These are phyloP conservation scores for Tangara arthus DNA, from an alignment of 2,797 vertebrate genomes.

Conservation along the genomic window DNA sequence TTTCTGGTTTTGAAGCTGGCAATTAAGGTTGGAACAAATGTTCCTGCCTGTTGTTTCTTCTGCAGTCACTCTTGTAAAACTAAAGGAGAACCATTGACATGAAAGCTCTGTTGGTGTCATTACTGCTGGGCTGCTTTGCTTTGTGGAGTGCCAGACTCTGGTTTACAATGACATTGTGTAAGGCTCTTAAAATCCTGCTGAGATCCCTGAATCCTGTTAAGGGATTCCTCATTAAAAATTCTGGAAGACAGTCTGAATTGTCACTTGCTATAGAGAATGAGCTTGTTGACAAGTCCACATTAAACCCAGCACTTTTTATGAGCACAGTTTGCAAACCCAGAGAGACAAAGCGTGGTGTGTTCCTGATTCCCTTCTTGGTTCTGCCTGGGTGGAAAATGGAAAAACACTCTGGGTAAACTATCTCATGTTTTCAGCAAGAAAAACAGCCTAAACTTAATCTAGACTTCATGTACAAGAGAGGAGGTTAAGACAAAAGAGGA, in stretches of 20 bases:
- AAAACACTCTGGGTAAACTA: not conserved
- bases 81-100: not conserved
- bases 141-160: not conserved
- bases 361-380: not conserved
- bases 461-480: not conserved
- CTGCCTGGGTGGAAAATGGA: not conserved
- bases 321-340: not conserved
- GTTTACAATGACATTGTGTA: not conserved
- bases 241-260: not conserved
- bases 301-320: not conserved
- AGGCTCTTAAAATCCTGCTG: constrained; percentile 20
- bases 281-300: not conserved
- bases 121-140: not conserved
- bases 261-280: not conserved
- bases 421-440: not conserved
- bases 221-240: constrained; percentile 13
- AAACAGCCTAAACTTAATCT: not conserved
- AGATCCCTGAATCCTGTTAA: not conserved
- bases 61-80: not conserved
- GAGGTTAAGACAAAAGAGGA: not conserved
- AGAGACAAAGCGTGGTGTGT: fast-evolving
- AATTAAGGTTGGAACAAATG: not conserved
- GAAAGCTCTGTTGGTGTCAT: not conserved
- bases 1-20: not conserved
- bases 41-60: not conserved